These are phyloP conservation scores for Lampris megalopsis DNA, from an alignment of 2,113 vertebrate genomes.

Conservation along the genomic window DNA sequence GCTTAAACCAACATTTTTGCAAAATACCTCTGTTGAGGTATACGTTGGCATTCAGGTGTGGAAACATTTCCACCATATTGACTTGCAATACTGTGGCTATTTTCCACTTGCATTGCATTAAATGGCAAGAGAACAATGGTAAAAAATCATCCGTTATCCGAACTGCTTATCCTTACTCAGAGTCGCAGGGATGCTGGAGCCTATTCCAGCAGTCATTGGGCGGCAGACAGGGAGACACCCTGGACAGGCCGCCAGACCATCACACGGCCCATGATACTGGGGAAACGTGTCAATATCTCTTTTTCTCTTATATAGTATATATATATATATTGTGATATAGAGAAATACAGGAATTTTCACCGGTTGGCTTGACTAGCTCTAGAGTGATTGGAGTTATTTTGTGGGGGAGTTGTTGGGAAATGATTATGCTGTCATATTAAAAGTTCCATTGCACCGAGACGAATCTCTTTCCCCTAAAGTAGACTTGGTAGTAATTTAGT, in stretches of 20 bases:
- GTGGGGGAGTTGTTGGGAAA: conserved; percentile 21
- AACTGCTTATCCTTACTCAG: no score
- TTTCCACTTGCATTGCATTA: conserved; percentile 42
- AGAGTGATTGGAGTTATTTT: no score
- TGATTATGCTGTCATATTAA: conserved; percentile 76
- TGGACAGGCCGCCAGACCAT: no score
- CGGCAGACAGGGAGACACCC: no score
- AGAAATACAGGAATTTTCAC: no score
- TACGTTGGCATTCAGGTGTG: background rate
- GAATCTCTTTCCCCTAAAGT: conserved; percentile 64
- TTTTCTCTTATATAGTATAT: no score
- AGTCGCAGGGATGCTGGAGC: no score
- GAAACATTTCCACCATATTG: conserved; percentile 22
- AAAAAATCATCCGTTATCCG: conserved; percentile 58
- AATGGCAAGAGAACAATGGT: conserved; percentile 65
- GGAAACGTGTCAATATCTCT: no score
- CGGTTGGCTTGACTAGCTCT: no score
- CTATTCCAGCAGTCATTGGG: no score
- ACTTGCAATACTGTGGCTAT: conserved; percentile 37
- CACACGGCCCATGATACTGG: no score
- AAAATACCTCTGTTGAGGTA: background rate
- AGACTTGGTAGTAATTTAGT: conserved; percentile 64
- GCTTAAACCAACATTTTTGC: background rate
- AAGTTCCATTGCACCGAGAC: conserved; percentile 78
- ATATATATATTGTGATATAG: no score